Evolutionary conservation across 2,797 vertebrate species (phyloP).

Genomic region (Lemur catta): DNA sequence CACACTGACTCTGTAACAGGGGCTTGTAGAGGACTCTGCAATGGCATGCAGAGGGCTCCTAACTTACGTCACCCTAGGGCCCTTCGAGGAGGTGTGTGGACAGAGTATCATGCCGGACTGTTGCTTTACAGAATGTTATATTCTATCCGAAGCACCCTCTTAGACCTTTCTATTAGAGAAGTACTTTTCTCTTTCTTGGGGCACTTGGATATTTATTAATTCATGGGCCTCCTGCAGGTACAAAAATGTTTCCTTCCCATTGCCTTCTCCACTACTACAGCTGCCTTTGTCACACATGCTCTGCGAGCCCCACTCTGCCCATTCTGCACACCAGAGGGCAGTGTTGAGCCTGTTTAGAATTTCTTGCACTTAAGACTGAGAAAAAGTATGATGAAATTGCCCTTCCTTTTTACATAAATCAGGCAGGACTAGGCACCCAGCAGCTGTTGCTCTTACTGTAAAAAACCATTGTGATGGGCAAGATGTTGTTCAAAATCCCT

Average conservation of each 20-base stretch:
- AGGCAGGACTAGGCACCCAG: background rate
- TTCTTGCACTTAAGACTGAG: background rate
- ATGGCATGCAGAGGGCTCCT: background rate
- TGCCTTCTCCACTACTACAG: background rate
- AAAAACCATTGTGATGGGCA: conserved; percentile 44
- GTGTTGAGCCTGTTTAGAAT: conserved; percentile 75
- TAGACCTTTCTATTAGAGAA: background rate
- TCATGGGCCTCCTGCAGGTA: background rate
- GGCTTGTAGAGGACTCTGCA: background rate
- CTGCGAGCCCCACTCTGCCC: background rate
- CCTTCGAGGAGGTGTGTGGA: too few relatives aligned
- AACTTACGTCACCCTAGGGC: background rate
- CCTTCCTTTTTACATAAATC: background rate
- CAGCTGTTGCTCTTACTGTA: conserved; percentile 54
- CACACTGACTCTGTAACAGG: background rate
- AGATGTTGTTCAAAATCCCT: conserved; percentile 46
- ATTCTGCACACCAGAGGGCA: conserved; percentile 79
- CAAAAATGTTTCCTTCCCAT: background rate
- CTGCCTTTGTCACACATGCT: background rate
- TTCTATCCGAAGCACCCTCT: background rate
- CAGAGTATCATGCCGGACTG: fast-evolving
- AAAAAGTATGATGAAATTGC: background rate
- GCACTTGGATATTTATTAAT: background rate
- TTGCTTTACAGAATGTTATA: background rate
- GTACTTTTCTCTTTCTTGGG: background rate